phyloP scores from a whole-genome alignment of 1,140 invertebrate species.

The Eufriesea mexicana region DNA sequence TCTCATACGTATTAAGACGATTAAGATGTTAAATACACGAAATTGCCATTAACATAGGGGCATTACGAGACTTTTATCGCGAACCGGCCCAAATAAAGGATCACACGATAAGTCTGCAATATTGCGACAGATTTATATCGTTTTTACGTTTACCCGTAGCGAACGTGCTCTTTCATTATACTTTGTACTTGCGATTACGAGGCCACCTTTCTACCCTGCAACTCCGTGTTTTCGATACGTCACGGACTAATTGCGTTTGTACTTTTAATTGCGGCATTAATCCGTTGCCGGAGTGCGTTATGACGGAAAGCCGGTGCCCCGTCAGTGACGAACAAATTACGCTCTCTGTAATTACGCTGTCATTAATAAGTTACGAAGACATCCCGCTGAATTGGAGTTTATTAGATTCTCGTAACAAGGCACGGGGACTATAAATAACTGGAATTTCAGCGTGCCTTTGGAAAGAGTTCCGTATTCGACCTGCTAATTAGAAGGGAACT shows the following conservation, averaged over 20 bases:
- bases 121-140: neutral
- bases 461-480: neutral
- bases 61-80: no score
- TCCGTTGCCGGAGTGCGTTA: slow-evolving; percentile 3
- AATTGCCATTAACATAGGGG: no score
- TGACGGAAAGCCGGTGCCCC: slow-evolving; percentile 2
- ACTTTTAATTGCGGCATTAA: slow-evolving; percentile 31
- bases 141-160: neutral
- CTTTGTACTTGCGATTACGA: neutral
- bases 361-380: slow-evolving; percentile 23
- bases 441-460: neutral
- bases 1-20: no score
- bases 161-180: neutral
- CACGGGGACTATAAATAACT: neutral
- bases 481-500: neutral
- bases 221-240: neutral
- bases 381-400: neutral
- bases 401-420: neutral
- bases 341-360: slow-evolving; percentile 20
- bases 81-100: no score
- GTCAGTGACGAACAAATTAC: slow-evolving; percentile 12
- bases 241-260: neutral
- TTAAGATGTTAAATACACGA: no score
- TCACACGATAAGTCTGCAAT: neutral
- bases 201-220: neutral